Evolutionary conservation across 2,113 vertebrate species (phyloP).

Genomic region (Dromaius novaehollandiae): DNA sequence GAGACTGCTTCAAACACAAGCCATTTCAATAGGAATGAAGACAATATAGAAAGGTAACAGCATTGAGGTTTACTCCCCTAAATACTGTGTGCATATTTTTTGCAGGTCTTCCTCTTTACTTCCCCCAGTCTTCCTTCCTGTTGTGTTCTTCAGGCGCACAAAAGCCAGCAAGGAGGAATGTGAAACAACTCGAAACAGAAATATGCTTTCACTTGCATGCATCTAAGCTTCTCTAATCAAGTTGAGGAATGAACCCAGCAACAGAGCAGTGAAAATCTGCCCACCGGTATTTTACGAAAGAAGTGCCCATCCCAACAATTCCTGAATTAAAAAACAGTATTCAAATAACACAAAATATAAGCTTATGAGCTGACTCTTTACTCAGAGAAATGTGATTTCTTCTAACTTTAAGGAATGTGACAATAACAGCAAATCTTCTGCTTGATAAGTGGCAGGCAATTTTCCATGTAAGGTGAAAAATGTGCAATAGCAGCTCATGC

Average conservation of each 20-base stretch:
- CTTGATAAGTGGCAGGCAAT: conserved; percentile 72
- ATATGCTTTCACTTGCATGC: neutral
- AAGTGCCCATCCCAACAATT: neutral
- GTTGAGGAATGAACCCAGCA: neutral
- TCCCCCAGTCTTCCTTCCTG: neutral
- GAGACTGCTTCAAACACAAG: neutral
- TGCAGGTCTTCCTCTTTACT: neutral
- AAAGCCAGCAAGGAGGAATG: neutral
- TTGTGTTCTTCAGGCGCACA: neutral
- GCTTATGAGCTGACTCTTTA: neutral
- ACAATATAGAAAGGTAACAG: neutral
- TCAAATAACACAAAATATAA: neutral
- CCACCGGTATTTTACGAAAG: neutral
- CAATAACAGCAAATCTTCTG: conserved; percentile 78
- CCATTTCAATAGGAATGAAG: neutral
- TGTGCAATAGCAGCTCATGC: conserved; percentile 57
- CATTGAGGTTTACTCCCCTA: neutral
- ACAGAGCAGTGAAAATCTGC: neutral
- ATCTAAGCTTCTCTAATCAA: neutral
- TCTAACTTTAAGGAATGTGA: conserved; percentile 74
- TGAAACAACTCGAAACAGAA: neutral
- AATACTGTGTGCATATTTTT: rapidly evolving
- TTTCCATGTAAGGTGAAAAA: conserved; percentile 85
- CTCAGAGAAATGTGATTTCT: conserved; percentile 55
- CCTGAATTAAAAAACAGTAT: neutral